Evolutionary conservation across 2,888 invertebrate genomes (phyloP), one percentile per base, ranked within the genome.

Genomic region (Eustalomyia histrio): DNA sequence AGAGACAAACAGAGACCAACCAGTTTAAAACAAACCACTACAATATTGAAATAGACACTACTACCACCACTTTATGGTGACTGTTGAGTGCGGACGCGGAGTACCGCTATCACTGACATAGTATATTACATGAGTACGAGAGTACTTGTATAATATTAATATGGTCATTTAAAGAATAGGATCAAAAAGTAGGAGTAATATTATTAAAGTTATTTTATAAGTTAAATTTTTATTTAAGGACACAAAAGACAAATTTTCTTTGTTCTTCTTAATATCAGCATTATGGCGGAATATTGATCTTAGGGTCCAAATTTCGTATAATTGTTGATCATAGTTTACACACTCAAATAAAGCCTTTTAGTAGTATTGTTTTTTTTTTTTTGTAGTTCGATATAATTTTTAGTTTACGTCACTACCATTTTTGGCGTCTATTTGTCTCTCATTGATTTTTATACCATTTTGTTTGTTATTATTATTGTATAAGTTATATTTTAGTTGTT

Each of bases 391-490:
- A 33, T 43, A 33, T 58, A 68, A 63, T 68, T 68, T 63, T 61
- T 53, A 73, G 35, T 76, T 69, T 74, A 39, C 76, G 76, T 80
- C 76, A 74, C 65, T 47, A 58, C 73, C 69, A 80, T 57, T 76
- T 76, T 76, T 76, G 80, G 80, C 80, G 80, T 76, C 80, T 76
- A 74, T 73, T 74, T 76, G 80, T 81, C 76, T 78, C 76, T 50
- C 12, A 29, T 60, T 29, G 29, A 29, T 29, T 64, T 57, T 43
- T 43, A 57, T 67, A 43, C 21, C 33, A 67, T 55, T 67, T 57
- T 67, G 55, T 67, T 52, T 52, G 57, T 21, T 47, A 6, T 29
- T 29, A 29, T 6, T 29, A 6, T 29, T 29, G 1, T 6, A 21
- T 21, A 1, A 6, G 1, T 6, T 29, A 29, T 29, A 29, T 29